phyloP scores from a whole-genome alignment of 2,113 vertebrate genomes.

The Neoarius graeffei region DNA sequence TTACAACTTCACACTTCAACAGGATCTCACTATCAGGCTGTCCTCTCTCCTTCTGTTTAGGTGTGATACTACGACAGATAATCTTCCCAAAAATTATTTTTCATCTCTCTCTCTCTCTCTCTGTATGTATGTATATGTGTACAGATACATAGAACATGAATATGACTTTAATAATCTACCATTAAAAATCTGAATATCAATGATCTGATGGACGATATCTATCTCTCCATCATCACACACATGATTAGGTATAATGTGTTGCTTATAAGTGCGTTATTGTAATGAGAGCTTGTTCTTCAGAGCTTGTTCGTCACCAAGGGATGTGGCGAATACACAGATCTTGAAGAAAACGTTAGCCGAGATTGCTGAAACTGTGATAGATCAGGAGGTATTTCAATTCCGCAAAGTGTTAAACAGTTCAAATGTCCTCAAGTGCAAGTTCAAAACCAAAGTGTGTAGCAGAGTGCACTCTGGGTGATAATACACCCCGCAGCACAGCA shows the following conservation, averaged over 20 bases:
- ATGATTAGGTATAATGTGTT: constrained; percentile 71
- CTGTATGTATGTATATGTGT: background rate
- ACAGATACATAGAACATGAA: background rate
- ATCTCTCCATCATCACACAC: constrained; percentile 64
- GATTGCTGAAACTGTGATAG: background rate
- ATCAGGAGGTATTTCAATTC: background rate
- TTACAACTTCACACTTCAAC: background rate
- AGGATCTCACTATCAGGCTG: background rate
- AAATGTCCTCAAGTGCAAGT: background rate
- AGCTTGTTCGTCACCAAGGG: constrained; percentile 66
- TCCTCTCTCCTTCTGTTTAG: constrained; percentile 1
- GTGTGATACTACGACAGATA: background rate
- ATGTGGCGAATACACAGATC: constrained; percentile 11
- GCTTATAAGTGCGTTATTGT: constrained; percentile 65
- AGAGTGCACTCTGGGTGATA: constrained; percentile 13
- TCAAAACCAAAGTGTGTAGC: background rate
- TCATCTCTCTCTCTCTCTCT: background rate
- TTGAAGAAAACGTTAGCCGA: background rate
- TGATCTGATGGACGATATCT: constrained; percentile 62
- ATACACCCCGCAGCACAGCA: background rate
- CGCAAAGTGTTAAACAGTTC: background rate
- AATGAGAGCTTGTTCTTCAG: constrained; percentile 63
- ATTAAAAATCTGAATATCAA: constrained; percentile 49
- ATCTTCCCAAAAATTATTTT: background rate
- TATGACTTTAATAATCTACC: constrained; percentile 52